Evolutionary conservation across 2,888 invertebrate genomes (phyloP), one percentile per base, ranked within the genome.

Genomic region (Nezara viridula): DNA sequence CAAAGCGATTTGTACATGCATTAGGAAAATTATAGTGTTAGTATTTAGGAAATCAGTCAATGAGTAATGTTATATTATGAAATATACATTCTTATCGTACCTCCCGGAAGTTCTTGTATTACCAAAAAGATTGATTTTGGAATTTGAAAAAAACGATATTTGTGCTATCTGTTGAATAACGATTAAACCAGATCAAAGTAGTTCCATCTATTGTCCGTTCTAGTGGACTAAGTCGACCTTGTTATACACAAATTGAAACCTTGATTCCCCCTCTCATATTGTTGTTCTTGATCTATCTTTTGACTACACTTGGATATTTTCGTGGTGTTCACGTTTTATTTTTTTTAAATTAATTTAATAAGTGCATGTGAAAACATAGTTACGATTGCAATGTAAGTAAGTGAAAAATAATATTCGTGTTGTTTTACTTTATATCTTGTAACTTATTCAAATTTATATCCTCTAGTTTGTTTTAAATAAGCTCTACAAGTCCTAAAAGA

Each of bases 401-500:
- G 32, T 73, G 32, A 37, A 37, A 73, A 73, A 73, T 73, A 32
- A 73, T 73, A 66, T 73, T 73, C 37, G 66, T 73, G 66, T 37
- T 73, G 37, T 73, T 37, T 73, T 73, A 73, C 19, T 73, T 19
- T 73, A 73, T 9, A 73, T 73, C 37, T 73, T 7, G 5, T 73
- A 7, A 73, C 32, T 37, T 16, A 73, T 73, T 73, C 32, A 24
- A 73, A 73, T 37, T 19, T 73, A 10, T 73, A 73, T 73, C 19
- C 66, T 73, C 19, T 14, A 32, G 66, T 73, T 32, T 73, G 37
- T 73, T 73, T 73, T 21, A 1, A 37, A 73, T 73, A 73, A 73
- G 37, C 37, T 73, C 32, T 37, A 37, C 19, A 37, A 73, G 66
- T 73, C 6, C 32, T 73, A 19, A 73, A 73, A 37, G 66, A 7